Evolutionary conservation across 2,797 vertebrate species (phyloP).

Genomic region (Hypotaenidia okinawae): DNA sequence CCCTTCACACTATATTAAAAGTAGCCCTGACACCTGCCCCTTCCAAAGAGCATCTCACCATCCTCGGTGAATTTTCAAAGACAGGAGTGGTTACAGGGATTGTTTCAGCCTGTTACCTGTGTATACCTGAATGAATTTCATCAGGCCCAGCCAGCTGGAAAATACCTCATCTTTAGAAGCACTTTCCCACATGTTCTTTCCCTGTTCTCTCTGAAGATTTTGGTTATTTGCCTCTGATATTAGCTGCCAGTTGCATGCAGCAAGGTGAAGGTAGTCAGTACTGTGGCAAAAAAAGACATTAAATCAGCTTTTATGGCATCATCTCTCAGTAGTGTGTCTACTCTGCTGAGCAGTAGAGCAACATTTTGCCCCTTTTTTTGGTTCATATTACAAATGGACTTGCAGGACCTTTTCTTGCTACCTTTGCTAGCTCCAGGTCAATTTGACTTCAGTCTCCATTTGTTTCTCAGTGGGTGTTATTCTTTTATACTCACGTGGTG

Average conservation of each 20-base stretch:
- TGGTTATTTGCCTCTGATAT: not conserved
- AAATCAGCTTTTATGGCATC: not conserved
- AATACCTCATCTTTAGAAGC: not conserved
- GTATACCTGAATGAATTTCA: not conserved
- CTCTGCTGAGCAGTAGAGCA: not conserved
- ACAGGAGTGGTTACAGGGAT: not conserved
- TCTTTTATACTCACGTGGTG: not conserved
- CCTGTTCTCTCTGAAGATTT: not conserved
- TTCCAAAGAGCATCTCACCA: accelerated
- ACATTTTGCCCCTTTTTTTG: not conserved
- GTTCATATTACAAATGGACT: not conserved
- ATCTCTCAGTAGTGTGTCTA: not conserved
- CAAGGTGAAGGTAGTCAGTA: not conserved
- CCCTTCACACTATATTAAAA: not conserved
- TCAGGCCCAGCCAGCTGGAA: not conserved
- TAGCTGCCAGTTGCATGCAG: not conserved
- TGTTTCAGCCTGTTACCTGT: not conserved
- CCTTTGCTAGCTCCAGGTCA: not conserved
- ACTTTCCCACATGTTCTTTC: not conserved
- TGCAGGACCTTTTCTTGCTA: not conserved
- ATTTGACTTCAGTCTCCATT: not conserved
- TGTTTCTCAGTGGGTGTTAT: not conserved
- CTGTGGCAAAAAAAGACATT: not conserved
- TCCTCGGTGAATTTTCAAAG: not conserved
- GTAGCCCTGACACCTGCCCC: not conserved